A percentile compares a stretch with the other conserved stretches of the same genome.
These are phyloP conservation scores for human DNA, from an alignment of 2,113 vertebrate genomes.

Conservation along the genomic window GRCh38 chr6:69032501-69033000, in stretches of 20 bases:
- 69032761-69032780: no score
- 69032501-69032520: slow-evolving; percentile 52
- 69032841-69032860: not conserved
- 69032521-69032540: not conserved
- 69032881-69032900: not conserved
- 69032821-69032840: not conserved
- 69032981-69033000: not conserved
- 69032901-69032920: not conserved
- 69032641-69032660: not conserved
- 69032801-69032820: not conserved
- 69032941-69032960: not conserved
- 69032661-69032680: not conserved
- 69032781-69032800: not conserved
- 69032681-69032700: not conserved
- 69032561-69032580: not conserved
- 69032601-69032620: not conserved
- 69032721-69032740: not conserved
- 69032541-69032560: not conserved
- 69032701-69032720: not conserved
- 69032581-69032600: not conserved
- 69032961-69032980: not conserved
- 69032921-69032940: not conserved
- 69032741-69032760: not conserved
- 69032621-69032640: not conserved
- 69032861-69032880: not conserved